Base-by-base conservation (phyloP, 2,888 invertebrate species). In the Tachina lurida region DNA sequence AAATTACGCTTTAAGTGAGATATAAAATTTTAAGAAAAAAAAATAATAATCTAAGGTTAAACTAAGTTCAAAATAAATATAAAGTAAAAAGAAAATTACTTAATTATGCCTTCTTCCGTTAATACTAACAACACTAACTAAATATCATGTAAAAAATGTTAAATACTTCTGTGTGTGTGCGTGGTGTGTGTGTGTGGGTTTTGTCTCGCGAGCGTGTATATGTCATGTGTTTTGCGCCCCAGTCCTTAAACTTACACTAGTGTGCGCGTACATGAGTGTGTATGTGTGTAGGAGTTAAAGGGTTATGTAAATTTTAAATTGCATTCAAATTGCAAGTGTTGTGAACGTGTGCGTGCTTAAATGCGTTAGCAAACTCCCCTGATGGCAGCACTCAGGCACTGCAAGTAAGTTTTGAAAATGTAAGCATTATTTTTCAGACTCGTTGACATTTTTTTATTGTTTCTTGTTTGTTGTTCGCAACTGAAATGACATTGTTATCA, bases 401-500 rank as follows among this genome's bases (percentile, higher is more conserved):
- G 5, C 49, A 19, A 54, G 81, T 81, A 68, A 75, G 81, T 75
- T n/a, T 31, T 68, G n/a, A 43, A 58, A 22, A 43, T 54, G 31
- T 52, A 22, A 52, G 17, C 56, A 56, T 56, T 56, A 73, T 15
- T 10, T 52, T 62, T 68, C 10, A 62, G 63, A 17, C 1, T 31
- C 8, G 5, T 80, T 54, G 31, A 4, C 17, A n/a, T 31, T 31
- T 7, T 22, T 31, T 39, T 56, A n/a, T 49, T 31, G 49, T 71
- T 39, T 43, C 10, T 63, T 17, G 45, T 62, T 43, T n/a, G 39
- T 19, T 62, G 15, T 5, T 31, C 31, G 7, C 62, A 75, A 68
- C 65, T 52, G 39, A 80, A 79, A 80, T 56, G 65, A 76, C 83
- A 79, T 39, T 76, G 71, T 86, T 75, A 76, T 60, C 70, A 76